These are phyloP conservation scores for Camponotus fellah DNA, from an alignment of 2,888 invertebrate genomes.

Conservation along the genomic window DNA sequence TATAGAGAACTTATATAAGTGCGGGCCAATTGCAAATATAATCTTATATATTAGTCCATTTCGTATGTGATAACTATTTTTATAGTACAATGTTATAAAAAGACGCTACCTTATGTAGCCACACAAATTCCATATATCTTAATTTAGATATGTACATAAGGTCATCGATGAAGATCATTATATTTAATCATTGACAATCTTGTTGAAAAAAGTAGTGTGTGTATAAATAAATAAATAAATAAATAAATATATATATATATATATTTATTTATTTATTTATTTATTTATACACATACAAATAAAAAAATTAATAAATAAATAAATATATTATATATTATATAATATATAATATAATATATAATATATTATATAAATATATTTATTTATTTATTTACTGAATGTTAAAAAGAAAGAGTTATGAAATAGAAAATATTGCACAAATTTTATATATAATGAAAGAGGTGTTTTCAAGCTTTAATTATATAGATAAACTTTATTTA, in stretches of 20 bases:
- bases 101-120: constrained; percentile 67
- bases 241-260: background rate
- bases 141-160: constrained; percentile 60
- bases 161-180: constrained; percentile 56
- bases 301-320: no score
- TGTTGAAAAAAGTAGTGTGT: constrained; percentile 52
- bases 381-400: constrained; percentile 32
- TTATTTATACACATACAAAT: background rate
- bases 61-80: background rate
- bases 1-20: background rate
- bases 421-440: constrained; percentile 41
- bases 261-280: background rate
- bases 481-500: background rate
- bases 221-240: constrained; percentile 3
- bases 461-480: background rate
- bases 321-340: no score
- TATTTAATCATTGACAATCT: constrained; percentile 55
- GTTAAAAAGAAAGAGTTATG: constrained; percentile 73
- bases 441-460: background rate
- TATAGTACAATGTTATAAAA: constrained; percentile 16
- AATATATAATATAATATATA: no score
- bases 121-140: constrained; percentile 43
- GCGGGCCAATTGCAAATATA: constrained; percentile 6
- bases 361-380: constrained; percentile 8
- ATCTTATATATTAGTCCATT: background rate